A percentile compares a stretch with the other conserved stretches of the same genome.
phyloP scores from a whole-genome alignment of 2,113 vertebrate species.

The Smithornis capensis region DNA sequence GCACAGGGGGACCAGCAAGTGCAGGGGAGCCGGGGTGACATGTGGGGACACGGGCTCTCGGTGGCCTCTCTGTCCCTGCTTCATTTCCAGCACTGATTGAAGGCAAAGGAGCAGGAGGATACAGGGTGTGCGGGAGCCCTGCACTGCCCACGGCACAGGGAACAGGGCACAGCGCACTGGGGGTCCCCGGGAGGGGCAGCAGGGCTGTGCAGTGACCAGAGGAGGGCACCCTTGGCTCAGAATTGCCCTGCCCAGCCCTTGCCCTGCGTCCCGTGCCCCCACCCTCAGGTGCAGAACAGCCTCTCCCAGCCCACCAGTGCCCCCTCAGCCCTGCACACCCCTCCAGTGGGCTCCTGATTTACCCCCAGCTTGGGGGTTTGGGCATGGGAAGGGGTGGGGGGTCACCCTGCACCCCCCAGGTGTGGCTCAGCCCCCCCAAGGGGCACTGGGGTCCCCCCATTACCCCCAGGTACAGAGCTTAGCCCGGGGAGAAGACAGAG shows the following conservation, averaged over 20 bases:
- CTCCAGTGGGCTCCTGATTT: neutral
- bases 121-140: neutral
- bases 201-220: neutral
- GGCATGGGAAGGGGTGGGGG: neutral
- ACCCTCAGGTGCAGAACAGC: neutral
- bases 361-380: no score
- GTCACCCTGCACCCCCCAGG: neutral
- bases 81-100: conserved; percentile 52
- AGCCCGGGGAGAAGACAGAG: neutral
- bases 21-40: neutral
- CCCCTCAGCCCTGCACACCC: neutral
- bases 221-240: neutral
- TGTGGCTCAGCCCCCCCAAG: no score
- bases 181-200: neutral
- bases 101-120: neutral
- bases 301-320: no score
- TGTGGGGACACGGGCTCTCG: fast-evolving
- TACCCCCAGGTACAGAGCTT: fast-evolving
- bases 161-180: neutral
- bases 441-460: neutral
- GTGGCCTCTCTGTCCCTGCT: conserved; percentile 65
- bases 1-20: conserved; percentile 25
- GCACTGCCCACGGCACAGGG: fast-evolving
- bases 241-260: neutral
- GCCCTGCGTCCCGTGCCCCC: neutral